Evolutionary conservation across 2,888 invertebrate species (phyloP), one percentile per base, ranked within the genome.

Genomic region (Xanthorhoe designata): DNA sequence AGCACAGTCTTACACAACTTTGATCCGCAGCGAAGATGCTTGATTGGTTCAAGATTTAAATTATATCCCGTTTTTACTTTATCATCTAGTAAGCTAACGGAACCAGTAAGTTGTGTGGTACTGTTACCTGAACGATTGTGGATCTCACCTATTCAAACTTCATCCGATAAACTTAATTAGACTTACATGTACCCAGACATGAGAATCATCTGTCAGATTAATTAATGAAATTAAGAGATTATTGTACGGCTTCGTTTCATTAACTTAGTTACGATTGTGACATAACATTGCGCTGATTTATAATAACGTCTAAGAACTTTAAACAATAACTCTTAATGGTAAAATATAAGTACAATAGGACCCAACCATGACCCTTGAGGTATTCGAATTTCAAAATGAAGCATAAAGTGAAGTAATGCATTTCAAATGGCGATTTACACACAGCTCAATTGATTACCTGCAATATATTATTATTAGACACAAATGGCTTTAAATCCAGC

Each of bases 101-200:
- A 47, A 54, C 13, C 50, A 53, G 0, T 15, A 6, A 19, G 42
- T 13, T 50, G 58, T 61, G 64, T 57, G 32, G 18, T 68, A 64
- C 68, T 68, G 53, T 65, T 45, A 81, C 77, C 79, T 83, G 82
- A 86, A 84, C n/a, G n/a, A n/a, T n/a, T 84, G 82, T 84, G 82
- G 76, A 87, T 84, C 81, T 78, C 79, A 78, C 74, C 87, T 79
- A 91, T 91, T 89, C 83, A 90, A 87, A 85, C 73, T 82, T 74
- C 85, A 87, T 86, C 87, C 73, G 88, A 90, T 89, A 81, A 78
- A 84, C 73, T 82, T 89, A 89, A 90, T 90, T 87, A 86, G 79
- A 82, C 72, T 76, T 78, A 77, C 76, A 80, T 79, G 79, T 76
- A 75, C 74, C 70, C 69, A 72, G 76, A 75, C 75, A 72, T 78